Evolutionary conservation across 1,140 invertebrate species (phyloP), one percentile per base, ranked within the genome.

Genomic region (Lithobius niger): DNA sequence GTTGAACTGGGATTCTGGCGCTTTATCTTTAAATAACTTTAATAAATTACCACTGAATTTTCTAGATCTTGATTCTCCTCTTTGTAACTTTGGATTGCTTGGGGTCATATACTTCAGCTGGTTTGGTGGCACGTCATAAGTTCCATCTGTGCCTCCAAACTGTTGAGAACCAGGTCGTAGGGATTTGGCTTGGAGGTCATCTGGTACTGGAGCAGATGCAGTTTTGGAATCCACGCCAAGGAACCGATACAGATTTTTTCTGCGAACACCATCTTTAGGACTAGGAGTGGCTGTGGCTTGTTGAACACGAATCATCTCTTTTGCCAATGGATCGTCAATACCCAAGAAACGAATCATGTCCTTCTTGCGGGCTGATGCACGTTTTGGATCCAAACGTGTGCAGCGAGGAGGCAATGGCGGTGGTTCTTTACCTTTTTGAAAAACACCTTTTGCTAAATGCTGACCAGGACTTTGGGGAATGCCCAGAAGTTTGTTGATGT

Each of bases 401-500:
- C 48, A 25, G 16, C 54, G 6, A 16, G 54, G 54, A 4, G 54
- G 54, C 3, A 55, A 22, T 27, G 54, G 54, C 2, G 54, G 52
- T 4, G 52, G 54, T 27, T 16, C 44, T 49, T 49, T 27, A 21
- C 27, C 53, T 28, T 25, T 24, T 15, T 48, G 10, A 6, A 19
- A 16, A 3, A 2, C 18, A 4, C 3, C 6, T 4, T 31, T 51
- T 10, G 45, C 18, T 25, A 40, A 25, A 6, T 6, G 44, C 3
- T n/a, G 3, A 4, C 36, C 53, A 54, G 16, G 18, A 21, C 25
- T 53, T 10, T 4, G 10, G 19, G 52, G 52, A 3, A 54, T 55
- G 2, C 54, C 54, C 3, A 55, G 54, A 2, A 55, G 21, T 31
- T 55, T 55, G 45, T 55, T 24, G n/a, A 55, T 55, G 25, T 55